These are phyloP conservation scores for Mystacides longicornis DNA, from an alignment of 2,888 invertebrate genomes.

Conservation along the genomic window DNA sequence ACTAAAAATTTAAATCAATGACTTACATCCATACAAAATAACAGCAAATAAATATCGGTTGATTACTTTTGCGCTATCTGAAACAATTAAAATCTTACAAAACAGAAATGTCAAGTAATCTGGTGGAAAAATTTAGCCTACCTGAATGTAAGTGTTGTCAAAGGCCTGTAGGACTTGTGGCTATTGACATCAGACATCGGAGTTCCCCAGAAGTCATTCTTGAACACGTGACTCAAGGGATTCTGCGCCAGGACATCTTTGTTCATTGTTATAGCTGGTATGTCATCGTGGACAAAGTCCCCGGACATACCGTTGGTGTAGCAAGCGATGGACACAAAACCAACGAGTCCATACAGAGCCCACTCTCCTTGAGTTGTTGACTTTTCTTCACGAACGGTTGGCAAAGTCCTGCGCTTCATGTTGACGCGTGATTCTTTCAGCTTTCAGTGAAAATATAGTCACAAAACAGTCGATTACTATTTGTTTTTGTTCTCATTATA, in stretches of 20 bases:
- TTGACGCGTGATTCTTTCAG: too few relatives aligned
- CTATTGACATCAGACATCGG: constrained; percentile 74
- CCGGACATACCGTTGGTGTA: constrained; percentile 69
- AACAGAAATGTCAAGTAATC: constrained; percentile 31
- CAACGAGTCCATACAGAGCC: constrained; percentile 56
- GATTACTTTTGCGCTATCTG: too few relatives aligned
- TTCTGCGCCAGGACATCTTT: constrained; percentile 69
- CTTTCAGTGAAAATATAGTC: too few relatives aligned
- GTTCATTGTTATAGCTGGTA: constrained; percentile 76
- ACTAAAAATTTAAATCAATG: too few relatives aligned
- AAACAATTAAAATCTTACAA: too few relatives aligned
- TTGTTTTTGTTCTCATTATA: too few relatives aligned
- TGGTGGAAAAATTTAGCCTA: too few relatives aligned
- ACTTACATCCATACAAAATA: too few relatives aligned
- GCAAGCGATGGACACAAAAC: constrained; percentile 58
- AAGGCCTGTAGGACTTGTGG: constrained; percentile 81
- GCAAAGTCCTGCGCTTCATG: constrained; percentile 45
- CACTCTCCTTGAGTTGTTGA: constrained; percentile 45
- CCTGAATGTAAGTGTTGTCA: constrained; percentile 80
- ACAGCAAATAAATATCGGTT: too few relatives aligned
- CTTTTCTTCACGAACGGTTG: constrained; percentile 44
- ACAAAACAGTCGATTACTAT: too few relatives aligned
- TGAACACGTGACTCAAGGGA: constrained; percentile 54
- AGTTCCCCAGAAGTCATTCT: constrained; percentile 87
- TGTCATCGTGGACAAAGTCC: constrained; percentile 84